These are phyloP conservation scores for Agelas oroides DNA, from an alignment of 37 sponge, comb jelly and placozoan species.

Conservation along the genomic window DNA sequence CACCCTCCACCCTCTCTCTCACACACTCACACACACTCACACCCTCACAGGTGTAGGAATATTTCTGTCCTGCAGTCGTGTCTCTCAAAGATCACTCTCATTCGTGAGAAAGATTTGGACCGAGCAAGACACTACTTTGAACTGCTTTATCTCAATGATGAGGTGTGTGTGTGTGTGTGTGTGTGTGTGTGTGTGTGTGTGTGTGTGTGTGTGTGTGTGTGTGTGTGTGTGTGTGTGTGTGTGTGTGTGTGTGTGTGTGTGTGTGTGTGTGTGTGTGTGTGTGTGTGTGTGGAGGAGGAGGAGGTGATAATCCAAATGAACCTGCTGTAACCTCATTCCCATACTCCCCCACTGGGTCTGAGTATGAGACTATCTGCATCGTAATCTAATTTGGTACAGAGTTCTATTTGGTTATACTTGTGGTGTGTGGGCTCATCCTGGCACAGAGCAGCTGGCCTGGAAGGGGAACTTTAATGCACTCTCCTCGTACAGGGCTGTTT, in stretches of 20 bases:
- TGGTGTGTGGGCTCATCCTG: too few relatives aligned
- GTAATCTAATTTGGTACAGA: too few relatives aligned
- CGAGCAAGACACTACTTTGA: conserved; percentile 90
- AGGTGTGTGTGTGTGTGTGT: conserved; percentile 50
- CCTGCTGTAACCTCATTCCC: too few relatives aligned
- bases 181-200: too few relatives aligned
- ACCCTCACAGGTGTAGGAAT: conserved; percentile 79
- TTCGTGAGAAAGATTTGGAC: conserved; percentile 89
- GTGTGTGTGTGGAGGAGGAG: not conserved
- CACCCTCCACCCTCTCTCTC: too few relatives aligned
- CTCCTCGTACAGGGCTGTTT: too few relatives aligned
- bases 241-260: not conserved
- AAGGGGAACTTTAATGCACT: too few relatives aligned
- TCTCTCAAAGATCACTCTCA: conserved; percentile 92
- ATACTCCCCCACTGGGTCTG: too few relatives aligned
- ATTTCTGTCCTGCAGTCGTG: conserved; percentile 88
- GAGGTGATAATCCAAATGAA: not conserved
- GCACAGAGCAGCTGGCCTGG: too few relatives aligned
- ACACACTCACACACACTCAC: too few relatives aligned
- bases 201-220: not conserved
- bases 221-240: not conserved
- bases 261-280: conserved; percentile 6
- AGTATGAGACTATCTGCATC: too few relatives aligned
- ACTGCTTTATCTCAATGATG: conserved; percentile 84
- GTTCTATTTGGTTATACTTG: too few relatives aligned